Percentiles rank a stretch among this genome's conserved stretches.
phyloP scores from a whole-genome alignment of 2,888 invertebrate genomes.

The Pheosia gnoma region DNA sequence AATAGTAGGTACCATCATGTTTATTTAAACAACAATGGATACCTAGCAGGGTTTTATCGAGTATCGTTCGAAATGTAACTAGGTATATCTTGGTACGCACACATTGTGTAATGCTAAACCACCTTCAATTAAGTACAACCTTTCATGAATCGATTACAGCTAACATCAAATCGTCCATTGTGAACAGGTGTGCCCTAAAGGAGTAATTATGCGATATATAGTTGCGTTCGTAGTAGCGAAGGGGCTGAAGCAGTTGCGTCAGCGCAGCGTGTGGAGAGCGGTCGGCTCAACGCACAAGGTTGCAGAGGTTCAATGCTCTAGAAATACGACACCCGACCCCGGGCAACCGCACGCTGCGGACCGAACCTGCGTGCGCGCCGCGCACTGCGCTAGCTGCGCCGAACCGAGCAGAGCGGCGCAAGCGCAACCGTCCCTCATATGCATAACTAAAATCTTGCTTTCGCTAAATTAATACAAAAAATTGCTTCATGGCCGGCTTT shows the following conservation, averaged over 20 bases:
- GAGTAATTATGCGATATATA: slow-evolving; percentile 78
- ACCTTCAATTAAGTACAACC: slow-evolving; percentile 73
- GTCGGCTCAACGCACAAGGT: slow-evolving; percentile 82
- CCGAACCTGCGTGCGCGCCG: slow-evolving; percentile 49
- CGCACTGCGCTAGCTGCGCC: slow-evolving; percentile 34
- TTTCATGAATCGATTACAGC: slow-evolving; percentile 72
- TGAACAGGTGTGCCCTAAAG: slow-evolving; percentile 80
- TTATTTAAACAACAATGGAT: slow-evolving; percentile 28
- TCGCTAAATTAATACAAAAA: background rate
- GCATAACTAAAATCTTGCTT: background rate
- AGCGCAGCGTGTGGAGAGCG: slow-evolving; percentile 79
- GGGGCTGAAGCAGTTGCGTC: slow-evolving; percentile 80
- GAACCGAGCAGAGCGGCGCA: slow-evolving; percentile 31
- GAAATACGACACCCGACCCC: slow-evolving; percentile 81
- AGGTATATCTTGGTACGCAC: slow-evolving; percentile 21
- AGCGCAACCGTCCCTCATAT: background rate
- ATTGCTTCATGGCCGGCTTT: background rate
- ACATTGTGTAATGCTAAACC: slow-evolving; percentile 61
- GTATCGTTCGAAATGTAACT: slow-evolving; percentile 36
- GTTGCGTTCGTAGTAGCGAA: slow-evolving; percentile 71
- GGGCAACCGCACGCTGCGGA: slow-evolving; percentile 61
- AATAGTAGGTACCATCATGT: slow-evolving; percentile 18
- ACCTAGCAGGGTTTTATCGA: slow-evolving; percentile 8
- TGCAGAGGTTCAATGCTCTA: slow-evolving; percentile 84
- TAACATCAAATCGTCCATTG: slow-evolving; percentile 66